These are phyloP conservation scores for Ceratina australensis DNA, from an alignment of 1,140 invertebrate genomes.

Conservation along the genomic window DNA sequence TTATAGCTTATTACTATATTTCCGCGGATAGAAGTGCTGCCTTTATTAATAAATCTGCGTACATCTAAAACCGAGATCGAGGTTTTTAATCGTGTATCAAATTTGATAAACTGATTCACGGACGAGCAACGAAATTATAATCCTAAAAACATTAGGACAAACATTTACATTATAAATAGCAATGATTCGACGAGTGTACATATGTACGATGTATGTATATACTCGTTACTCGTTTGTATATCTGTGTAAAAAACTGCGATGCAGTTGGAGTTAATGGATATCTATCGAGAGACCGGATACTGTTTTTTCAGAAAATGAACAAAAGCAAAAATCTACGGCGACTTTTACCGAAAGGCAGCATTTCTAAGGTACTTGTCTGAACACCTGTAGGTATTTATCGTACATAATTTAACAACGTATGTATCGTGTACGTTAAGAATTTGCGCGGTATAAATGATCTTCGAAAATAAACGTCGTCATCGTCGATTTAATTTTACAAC, in stretches of 20 bases:
- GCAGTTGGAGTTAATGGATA: constrained; percentile 65
- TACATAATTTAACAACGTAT: constrained; percentile 32
- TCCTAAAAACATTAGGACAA: not conserved
- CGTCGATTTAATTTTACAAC: not conserved
- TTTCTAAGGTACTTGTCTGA: constrained; percentile 84
- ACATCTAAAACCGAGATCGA: constrained; percentile 24
- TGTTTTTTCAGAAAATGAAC: constrained; percentile 86
- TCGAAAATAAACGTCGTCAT: not conserved
- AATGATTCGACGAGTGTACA: constrained; percentile 18
- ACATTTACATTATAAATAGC: constrained; percentile 30
- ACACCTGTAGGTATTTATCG: constrained; percentile 24
- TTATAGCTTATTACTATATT: constrained; percentile 49
- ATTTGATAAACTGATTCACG: constrained; percentile 37
- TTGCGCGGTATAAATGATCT: not conserved
- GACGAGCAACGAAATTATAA: constrained; percentile 40
- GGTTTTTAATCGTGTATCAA: constrained; percentile 22
- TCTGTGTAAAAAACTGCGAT: constrained; percentile 22
- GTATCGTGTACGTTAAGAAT: constrained; percentile 36
- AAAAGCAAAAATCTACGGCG: constrained; percentile 84
- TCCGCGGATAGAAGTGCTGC: constrained; percentile 73
- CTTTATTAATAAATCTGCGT: constrained; percentile 64
- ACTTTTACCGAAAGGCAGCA: constrained; percentile 84
- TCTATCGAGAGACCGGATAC: constrained; percentile 75
- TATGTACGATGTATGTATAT: not conserved
- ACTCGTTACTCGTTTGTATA: constrained; percentile 49